Conservation (phyloP, 2,113 vertebrate genomes). For the Campylomormyrus numenius region DNA sequence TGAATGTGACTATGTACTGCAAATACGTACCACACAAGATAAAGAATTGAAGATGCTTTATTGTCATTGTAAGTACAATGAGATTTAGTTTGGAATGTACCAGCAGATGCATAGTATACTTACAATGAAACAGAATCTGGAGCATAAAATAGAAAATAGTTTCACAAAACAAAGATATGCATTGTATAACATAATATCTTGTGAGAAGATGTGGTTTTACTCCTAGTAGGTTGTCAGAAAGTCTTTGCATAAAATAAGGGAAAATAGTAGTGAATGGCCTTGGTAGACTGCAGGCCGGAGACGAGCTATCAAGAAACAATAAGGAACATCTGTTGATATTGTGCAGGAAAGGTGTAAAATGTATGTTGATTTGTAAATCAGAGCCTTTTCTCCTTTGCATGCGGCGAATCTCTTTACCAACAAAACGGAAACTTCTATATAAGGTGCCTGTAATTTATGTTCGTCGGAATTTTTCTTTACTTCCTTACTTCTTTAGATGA, state of each 20-base stretch:
- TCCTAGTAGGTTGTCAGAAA: background rate
- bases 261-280: background rate
- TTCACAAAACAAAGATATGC: background rate
- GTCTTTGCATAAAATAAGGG: background rate
- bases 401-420: background rate
- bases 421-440: background rate
- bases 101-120: too few species aligned
- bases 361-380: background rate
- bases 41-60: too few species aligned
- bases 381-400: background rate
- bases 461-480: background rate
- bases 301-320: background rate
- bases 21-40: background rate
- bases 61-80: too few species aligned
- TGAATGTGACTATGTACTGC: background rate
- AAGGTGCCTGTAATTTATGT: background rate
- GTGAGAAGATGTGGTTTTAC: background rate
- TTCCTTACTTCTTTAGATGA: background rate
- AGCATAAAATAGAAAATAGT: too few species aligned
- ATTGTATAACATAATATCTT: background rate
- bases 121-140: too few species aligned
- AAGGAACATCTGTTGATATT: background rate
- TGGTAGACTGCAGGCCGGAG: background rate
- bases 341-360: background rate
- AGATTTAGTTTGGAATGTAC: too few species aligned